phyloP scores from a whole-genome alignment of 2,113 vertebrate species.

The Hippocampus abdominalis region DNA sequence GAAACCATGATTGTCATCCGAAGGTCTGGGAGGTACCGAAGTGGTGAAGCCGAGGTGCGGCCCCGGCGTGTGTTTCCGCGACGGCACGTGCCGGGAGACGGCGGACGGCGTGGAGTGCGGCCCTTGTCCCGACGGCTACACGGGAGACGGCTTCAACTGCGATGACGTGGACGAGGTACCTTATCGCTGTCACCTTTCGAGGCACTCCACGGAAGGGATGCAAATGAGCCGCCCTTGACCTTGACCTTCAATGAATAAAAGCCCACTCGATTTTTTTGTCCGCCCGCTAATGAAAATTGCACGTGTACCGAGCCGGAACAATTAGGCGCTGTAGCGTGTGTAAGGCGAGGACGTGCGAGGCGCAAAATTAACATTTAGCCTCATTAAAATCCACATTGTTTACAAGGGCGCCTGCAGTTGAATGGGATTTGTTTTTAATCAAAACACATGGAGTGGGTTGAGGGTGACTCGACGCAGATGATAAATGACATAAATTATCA shows the following conservation, averaged over 20 bases:
- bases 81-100: constrained; percentile 81
- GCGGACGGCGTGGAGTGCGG: constrained; percentile 85
- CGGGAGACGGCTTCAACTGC: constrained; percentile 89
- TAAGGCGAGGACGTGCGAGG: not conserved
- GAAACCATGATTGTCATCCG: not conserved
- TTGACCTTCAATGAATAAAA: not conserved
- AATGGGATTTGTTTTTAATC: constrained; percentile 5
- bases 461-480: constrained; percentile 1
- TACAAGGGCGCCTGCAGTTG: not conserved
- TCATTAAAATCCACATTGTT: not conserved
- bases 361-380: not conserved
- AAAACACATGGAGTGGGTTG: constrained; percentile 1
- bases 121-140: constrained; percentile 89
- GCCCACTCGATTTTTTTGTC: not conserved
- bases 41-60: constrained; percentile 76
- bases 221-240: constrained; percentile 1
- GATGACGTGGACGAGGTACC: constrained; percentile 93
- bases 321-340: not conserved
- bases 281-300: constrained; percentile 2
- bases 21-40: constrained; percentile 70
- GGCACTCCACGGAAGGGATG: not conserved
- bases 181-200: not conserved
- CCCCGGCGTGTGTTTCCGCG: constrained; percentile 86
- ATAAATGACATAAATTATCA: constrained; percentile 4
- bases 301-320: not conserved